Evolutionary conservation across 2,113 vertebrate genomes (phyloP).

Genomic region (rat (Rattus norvegicus)): DNA sequence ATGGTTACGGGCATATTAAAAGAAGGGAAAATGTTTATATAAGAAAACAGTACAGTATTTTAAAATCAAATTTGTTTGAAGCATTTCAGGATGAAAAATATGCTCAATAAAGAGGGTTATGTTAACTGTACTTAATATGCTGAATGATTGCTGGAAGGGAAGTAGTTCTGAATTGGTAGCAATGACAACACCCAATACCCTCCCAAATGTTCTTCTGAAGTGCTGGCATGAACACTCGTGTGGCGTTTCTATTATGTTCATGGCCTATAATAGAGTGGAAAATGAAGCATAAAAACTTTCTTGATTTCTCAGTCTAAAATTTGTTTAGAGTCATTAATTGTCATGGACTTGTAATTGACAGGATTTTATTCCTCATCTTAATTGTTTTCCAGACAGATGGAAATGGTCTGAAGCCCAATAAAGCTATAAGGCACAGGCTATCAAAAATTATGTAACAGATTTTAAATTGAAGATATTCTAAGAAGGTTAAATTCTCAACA

Average conservation of each 20-base stretch:
- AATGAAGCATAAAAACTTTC: neutral
- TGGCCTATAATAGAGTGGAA: neutral
- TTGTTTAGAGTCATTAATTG: constrained; percentile 75
- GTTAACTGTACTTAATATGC: constrained; percentile 57
- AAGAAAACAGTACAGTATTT: constrained; percentile 72
- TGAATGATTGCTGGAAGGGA: neutral
- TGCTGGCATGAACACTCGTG: neutral
- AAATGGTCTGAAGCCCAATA: constrained; percentile 46
- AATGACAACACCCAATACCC: neutral
- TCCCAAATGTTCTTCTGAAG: neutral
- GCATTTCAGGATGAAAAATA: constrained; percentile 46
- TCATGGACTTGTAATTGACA: constrained; percentile 67
- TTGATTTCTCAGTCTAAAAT: constrained; percentile 69
- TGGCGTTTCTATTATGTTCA: neutral
- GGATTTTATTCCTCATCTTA: constrained; percentile 42
- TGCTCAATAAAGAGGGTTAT: constrained; percentile 65
- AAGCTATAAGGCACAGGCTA: neutral
- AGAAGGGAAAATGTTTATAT: constrained; percentile 75
- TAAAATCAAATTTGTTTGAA: constrained; percentile 80
- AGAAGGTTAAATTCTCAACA: constrained; percentile 59
- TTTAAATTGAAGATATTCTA: constrained; percentile 48
- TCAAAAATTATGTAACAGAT: neutral
- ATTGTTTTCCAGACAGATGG: constrained; percentile 56
- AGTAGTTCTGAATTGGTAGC: neutral
- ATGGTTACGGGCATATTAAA: constrained; percentile 11